Percentiles rank a stretch among this genome's conserved stretches.
Conservation (phyloP, 2,797 vertebrate genomes). For the Dicrostonyx torquatus region DNA sequence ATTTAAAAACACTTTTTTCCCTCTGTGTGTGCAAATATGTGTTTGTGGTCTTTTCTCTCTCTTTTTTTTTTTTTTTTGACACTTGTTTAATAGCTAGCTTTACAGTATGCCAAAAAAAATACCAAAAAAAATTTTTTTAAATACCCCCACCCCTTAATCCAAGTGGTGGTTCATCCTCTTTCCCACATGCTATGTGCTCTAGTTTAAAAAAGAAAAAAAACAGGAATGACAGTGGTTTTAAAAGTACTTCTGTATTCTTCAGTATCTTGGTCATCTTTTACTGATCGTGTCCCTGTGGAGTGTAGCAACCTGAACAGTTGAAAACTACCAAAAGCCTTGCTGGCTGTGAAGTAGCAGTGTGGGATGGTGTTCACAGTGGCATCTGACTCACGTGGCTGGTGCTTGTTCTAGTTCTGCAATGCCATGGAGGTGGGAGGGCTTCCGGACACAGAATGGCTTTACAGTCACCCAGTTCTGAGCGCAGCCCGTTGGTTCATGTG, state of each 20-base stretch:
- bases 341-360: conserved; percentile 80
- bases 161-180: conserved; percentile 65
- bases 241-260: conserved; percentile 90
- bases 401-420: background rate
- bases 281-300: conserved; percentile 89
- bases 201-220: no score
- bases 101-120: conserved; percentile 85
- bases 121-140: background rate
- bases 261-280: conserved; percentile 90
- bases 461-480: background rate
- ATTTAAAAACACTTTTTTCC: conserved; percentile 86
- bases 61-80: conserved; percentile 59
- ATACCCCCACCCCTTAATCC: conserved; percentile 54
- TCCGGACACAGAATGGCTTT: background rate
- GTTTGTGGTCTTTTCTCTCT: conserved; percentile 81
- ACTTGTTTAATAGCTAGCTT: conserved; percentile 84
- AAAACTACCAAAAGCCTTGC: conserved; percentile 79
- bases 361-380: background rate
- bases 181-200: conserved; percentile 74
- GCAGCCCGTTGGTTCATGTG: conserved; percentile 30
- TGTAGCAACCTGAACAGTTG: conserved; percentile 73
- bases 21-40: conserved; percentile 82
- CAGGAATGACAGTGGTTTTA: conserved; percentile 75
- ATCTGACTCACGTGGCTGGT: background rate
- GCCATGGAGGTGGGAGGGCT: conserved; percentile 57